Evolutionary conservation across 2,888 invertebrate species (phyloP), one percentile per base, ranked within the genome.

Genomic region (Diloba caeruleocephala): DNA sequence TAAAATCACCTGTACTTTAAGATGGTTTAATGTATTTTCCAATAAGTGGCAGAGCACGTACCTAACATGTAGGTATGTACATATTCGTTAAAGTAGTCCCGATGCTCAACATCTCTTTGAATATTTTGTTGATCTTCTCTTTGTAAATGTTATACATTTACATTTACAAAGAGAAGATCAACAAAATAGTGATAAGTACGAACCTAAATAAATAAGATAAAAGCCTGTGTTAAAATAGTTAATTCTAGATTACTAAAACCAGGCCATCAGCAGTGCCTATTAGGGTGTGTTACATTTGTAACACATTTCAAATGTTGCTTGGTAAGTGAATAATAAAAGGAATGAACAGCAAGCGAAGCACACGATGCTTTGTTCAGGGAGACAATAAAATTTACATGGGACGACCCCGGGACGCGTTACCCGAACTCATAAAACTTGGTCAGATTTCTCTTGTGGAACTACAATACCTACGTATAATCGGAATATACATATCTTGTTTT

Each of bases 381-480:
- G 68, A 73, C 83, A 68, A 86, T 87, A 84, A 87, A 83, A 88
- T 88, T 87, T 87, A 82, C 87, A 86, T 87, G 79, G 84, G 86
- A 77, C 79, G 69, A 61, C n/a, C n/a, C n/a, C 68, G 64, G 66
- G 72, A 69, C 74, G 71, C 63, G 67, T 71, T 71, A 76, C 66
- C 63, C 74, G 57, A n/a, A 71, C 71, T 75, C 79, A 74, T 81
- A 80, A 81, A 83, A 82, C 79, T 79, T 73, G 73, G 70, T 70
- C 68, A 74, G 70, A 72, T 72, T 76, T 69, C 71, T 65, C 59
- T 50, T 45, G 59, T 56, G 63, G 50, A 62, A 66, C 49, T 53
- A 57, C 56, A 70, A 38, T 62, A n/a, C n/a, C n/a, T n/a, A 62
- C 26, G 63, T 61, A 65, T 63, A 67, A 71, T 63, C 44, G 56